Conservation (phyloP, 2,888 invertebrate species). For the Orchesellides sinensis region DNA sequence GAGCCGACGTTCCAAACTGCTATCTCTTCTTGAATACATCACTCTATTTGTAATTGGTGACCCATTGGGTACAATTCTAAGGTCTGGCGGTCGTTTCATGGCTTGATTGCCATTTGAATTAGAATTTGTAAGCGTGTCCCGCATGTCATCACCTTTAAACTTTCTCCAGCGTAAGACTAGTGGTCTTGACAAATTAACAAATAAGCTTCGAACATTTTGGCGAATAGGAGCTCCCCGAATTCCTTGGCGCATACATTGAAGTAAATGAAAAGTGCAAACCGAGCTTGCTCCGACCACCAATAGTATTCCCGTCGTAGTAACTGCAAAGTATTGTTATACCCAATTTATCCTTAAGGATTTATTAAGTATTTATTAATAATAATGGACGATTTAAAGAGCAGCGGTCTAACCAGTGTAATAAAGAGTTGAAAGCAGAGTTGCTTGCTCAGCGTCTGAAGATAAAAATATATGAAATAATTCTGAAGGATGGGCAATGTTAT, state of each 20-base stretch:
- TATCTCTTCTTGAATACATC: conserved; percentile 38
- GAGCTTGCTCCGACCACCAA: conserved; percentile 65
- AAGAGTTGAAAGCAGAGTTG: conserved; percentile 20
- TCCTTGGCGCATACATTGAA: conserved; percentile 76
- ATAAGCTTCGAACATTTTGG: conserved; percentile 17
- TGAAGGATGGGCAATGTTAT: conserved; percentile 28
- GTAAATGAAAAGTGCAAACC: conserved; percentile 66
- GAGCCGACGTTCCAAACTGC: conserved; percentile 43
- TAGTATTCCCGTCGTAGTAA: conserved; percentile 63
- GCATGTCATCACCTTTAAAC: neutral
- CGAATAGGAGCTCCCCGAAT: neutral
- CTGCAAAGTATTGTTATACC: too few relatives aligned
- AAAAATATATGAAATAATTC: conserved; percentile 44
- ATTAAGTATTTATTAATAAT: neutral
- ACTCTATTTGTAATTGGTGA: conserved; percentile 6
- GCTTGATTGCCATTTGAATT: neutral
- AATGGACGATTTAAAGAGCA: neutral
- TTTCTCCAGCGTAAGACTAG: conserved; percentile 34
- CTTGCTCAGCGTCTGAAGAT: conserved; percentile 13
- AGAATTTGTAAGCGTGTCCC: neutral
- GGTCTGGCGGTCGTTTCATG: conserved; percentile 55
- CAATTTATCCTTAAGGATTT: too few relatives aligned
- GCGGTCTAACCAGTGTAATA: conserved; percentile 29
- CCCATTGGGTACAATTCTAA: conserved; percentile 32
- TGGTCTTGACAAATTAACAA: neutral